These are phyloP conservation scores for Metellina segmentata DNA, from an alignment of 2,888 invertebrate species.

Conservation along the genomic window DNA sequence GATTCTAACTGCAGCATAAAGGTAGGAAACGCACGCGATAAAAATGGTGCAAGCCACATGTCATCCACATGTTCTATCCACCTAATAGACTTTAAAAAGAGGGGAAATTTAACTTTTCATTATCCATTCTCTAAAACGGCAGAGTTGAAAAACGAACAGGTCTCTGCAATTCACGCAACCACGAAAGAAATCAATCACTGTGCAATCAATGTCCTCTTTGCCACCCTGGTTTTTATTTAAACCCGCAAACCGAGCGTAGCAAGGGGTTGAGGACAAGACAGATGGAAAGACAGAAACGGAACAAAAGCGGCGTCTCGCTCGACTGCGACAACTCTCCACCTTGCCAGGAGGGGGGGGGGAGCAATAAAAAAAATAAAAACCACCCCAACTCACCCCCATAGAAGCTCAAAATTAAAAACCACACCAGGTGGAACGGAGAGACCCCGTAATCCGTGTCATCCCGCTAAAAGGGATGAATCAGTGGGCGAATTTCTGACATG, in stretches of 20 bases:
- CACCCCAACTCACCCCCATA: background rate
- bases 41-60: background rate
- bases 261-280: conserved; percentile 6
- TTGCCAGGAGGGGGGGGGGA: background rate
- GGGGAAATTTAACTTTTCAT: background rate
- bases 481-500: conserved; percentile 46
- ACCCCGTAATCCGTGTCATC: conserved; percentile 57
- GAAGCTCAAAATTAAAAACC: conserved; percentile 12
- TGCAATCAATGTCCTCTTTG: too few relatives aligned
- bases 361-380: background rate
- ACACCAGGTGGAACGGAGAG: conserved; percentile 58
- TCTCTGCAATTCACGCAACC: too few relatives aligned
- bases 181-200: too few relatives aligned
- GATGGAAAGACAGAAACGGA: background rate
- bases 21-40: background rate
- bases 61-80: background rate
- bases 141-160: too few relatives aligned
- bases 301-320: conserved; percentile 2
- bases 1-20: background rate
- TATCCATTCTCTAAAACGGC: background rate
- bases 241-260: background rate
- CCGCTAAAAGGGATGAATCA: conserved; percentile 65
- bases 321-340: conserved; percentile 8
- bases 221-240: background rate
- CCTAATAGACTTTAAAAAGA: background rate